A percentile compares a stretch with the other conserved stretches of the same genome.
Conservation (phyloP, 1,140 invertebrate species). For the Cardiocondyla obscurior region DNA sequence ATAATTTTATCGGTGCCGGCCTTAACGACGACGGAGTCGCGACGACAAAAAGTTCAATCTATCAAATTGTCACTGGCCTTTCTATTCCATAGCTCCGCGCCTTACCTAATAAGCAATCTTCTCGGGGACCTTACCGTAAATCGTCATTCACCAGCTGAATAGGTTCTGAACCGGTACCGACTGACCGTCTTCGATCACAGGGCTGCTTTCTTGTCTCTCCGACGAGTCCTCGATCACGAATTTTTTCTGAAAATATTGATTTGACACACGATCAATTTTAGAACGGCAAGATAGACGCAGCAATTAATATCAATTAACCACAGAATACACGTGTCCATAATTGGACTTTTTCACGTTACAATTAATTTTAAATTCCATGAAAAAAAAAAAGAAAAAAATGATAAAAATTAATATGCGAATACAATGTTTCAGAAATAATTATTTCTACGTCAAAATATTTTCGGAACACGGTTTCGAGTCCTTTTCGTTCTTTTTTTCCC, state of each 20-base stretch:
- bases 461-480: neutral
- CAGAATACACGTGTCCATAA: neutral
- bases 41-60: slow-evolving; percentile 74
- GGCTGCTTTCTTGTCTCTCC: slow-evolving; percentile 34
- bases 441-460: neutral
- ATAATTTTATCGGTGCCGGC: slow-evolving; percentile 63
- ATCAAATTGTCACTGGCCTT: slow-evolving; percentile 80
- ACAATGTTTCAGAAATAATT: neutral
- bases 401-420: neutral
- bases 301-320: neutral
- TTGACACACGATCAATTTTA: neutral
- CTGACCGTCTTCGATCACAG: slow-evolving; percentile 53
- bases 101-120: slow-evolving; percentile 75
- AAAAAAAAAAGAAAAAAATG: neutral
- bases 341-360: neutral
- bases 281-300: neutral
- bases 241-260: slow-evolving; percentile 36
- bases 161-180: slow-evolving; percentile 55
- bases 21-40: slow-evolving; percentile 62
- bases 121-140: slow-evolving; percentile 58
- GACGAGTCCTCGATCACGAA: neutral
- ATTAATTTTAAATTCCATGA: neutral
- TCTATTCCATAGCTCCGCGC: slow-evolving; percentile 69
- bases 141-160: slow-evolving; percentile 53
- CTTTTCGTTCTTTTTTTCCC: neutral